Evolutionary conservation across 92 coral and sea anemone genomes (phyloP).

Genomic region (Phenganax subtilis): DNA sequence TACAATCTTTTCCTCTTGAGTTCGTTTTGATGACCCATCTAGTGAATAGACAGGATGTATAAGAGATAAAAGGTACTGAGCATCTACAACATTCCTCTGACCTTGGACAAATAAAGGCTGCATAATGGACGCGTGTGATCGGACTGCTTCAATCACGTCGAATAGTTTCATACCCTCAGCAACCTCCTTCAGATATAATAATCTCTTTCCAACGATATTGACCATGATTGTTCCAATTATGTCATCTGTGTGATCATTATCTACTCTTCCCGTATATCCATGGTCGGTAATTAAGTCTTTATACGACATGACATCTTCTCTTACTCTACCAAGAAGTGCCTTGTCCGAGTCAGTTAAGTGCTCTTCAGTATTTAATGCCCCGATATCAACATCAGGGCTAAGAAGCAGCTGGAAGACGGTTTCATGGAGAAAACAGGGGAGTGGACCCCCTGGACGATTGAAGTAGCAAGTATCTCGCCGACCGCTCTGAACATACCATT

Average conservation of each 20-base stretch:
- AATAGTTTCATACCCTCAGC: slow-evolving; percentile 55
- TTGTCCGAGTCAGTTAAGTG: slow-evolving; percentile 58
- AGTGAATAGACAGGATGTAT: slow-evolving; percentile 50
- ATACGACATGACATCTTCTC: slow-evolving; percentile 48
- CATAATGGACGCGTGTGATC: slow-evolving; percentile 42
- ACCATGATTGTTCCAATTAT: slow-evolving; percentile 61
- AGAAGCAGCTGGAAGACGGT: slow-evolving; percentile 54
- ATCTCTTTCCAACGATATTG: slow-evolving; percentile 58
- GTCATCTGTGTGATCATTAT: slow-evolving; percentile 52
- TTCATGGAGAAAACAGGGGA: slow-evolving; percentile 54
- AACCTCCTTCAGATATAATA: slow-evolving; percentile 52
- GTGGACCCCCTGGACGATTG: slow-evolving; percentile 61
- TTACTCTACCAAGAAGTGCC: slow-evolving; percentile 46
- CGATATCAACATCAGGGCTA: slow-evolving; percentile 46
- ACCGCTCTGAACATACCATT: slow-evolving; percentile 61
- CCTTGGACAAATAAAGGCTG: slow-evolving; percentile 48
- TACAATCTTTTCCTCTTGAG: slow-evolving; percentile 43
- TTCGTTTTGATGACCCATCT: slow-evolving; percentile 43
- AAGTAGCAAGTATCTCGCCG: slow-evolving; percentile 60
- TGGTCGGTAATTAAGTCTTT: slow-evolving; percentile 51
- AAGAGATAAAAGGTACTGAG: slow-evolving; percentile 59
- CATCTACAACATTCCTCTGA: slow-evolving; percentile 50
- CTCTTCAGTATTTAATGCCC: slow-evolving; percentile 47
- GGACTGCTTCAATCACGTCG: slow-evolving; percentile 47
- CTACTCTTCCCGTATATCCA: slow-evolving; percentile 57